Base-by-base conservation (phyloP, 2,888 invertebrate species). In the Catocala fraxini region DNA sequence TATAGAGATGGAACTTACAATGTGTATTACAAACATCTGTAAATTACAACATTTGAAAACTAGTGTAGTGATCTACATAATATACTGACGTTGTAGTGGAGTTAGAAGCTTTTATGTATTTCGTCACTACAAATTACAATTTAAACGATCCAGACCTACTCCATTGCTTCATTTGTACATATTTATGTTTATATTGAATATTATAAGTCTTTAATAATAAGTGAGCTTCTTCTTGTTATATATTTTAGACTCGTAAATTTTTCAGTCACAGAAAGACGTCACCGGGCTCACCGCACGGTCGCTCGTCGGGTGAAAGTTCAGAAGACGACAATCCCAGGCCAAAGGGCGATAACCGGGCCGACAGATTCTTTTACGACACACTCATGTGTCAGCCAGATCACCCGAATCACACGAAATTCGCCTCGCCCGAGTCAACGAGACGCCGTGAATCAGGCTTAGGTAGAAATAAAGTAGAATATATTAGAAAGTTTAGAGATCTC, bases 301-400 rank as follows among this genome's bases (percentile, higher is more conserved):
- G 82, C 43, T 87, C 91, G 0, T 89, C 92, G 0, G 86, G 87
- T 57, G 92, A 92, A 57, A 92, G 91, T 66, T 90, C 91, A 0
- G 91, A 90, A 0, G 89, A 90, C 0, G 92, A 91, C 3, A 89
- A 89, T 43, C 68, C 70, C 0, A 72, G 82, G 4, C 71, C 76
- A 1, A 90, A 89, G 63, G 61, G 80, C 0, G 90, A 91, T 12
- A 82, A 83, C 0, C 76, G 89, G 15, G 88, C 89, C 0, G 91
- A 92, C 65, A 82, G 87, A 53, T 92, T 85, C 67, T 92, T 93
- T 68, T 93, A 91, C 65, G 93, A 93, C 2, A 88, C 91, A 0
- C 84, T 93, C 0, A 88, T 91, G 89, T 93, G 93, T 61, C 87
- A 91, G 41, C 35, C 35, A 39, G 35, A 39, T 7, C 85, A 86